These are phyloP conservation scores for Aplocera efformata DNA, from an alignment of 2,888 invertebrate genomes.

Conservation along the genomic window DNA sequence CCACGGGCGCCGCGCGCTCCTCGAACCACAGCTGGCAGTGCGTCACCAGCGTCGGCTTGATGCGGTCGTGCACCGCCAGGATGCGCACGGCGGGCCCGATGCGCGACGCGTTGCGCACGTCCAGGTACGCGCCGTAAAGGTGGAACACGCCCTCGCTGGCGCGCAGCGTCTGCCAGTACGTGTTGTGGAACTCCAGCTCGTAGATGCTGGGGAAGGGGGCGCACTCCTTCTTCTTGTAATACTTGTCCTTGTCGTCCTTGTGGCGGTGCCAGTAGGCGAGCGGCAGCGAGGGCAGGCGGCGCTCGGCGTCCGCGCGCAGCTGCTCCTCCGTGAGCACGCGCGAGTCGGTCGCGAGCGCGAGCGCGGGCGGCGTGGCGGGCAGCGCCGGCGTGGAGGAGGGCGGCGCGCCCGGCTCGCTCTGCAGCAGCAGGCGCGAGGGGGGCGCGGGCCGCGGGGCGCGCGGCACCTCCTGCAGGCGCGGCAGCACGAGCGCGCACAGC, in stretches of 20 bases:
- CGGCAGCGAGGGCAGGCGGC: slow-evolving; percentile 90
- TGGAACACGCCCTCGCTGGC: slow-evolving; percentile 94
- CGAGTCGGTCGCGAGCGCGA: slow-evolving; percentile 47
- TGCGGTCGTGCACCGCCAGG: slow-evolving; percentile 93
- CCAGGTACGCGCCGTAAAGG: slow-evolving; percentile 94
- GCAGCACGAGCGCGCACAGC: slow-evolving; percentile 57
- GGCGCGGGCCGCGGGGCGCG: slow-evolving; percentile 40
- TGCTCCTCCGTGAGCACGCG: slow-evolving; percentile 84
- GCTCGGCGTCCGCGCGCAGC: slow-evolving; percentile 88
- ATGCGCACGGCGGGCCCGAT: slow-evolving; percentile 92
- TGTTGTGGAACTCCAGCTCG: slow-evolving; percentile 95
- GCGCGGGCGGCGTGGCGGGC: slow-evolving; percentile 56
- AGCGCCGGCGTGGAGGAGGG: slow-evolving; percentile 56
- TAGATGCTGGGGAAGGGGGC: slow-evolving; percentile 93
- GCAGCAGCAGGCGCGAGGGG: slow-evolving; percentile 71
- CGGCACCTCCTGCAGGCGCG: slow-evolving; percentile 47
- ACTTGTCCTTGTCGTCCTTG: slow-evolving; percentile 87
- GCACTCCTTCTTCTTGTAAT: slow-evolving; percentile 85
- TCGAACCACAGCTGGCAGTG: slow-evolving; percentile 96
- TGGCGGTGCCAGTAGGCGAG: slow-evolving; percentile 92
- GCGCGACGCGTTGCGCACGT: slow-evolving; percentile 87
- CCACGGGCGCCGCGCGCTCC: slow-evolving; percentile 88
- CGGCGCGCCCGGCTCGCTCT: slow-evolving; percentile 84
- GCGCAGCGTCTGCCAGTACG: slow-evolving; percentile 94
- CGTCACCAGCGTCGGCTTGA: slow-evolving; percentile 90